Conservation (phyloP, 2,113 vertebrate genomes). For the Callionymus lyra region DNA sequence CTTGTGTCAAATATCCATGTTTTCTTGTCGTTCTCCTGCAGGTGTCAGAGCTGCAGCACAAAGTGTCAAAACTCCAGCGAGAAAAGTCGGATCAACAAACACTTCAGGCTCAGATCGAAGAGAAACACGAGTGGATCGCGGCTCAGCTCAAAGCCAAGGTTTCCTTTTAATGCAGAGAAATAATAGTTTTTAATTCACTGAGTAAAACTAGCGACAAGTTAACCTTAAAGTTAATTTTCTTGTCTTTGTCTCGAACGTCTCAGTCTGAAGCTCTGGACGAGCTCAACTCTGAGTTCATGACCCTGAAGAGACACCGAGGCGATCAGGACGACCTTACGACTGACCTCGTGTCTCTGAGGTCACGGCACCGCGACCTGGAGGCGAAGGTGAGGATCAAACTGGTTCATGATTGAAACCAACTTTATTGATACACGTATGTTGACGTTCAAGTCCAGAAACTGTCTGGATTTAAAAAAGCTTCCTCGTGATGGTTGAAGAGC, state of each 20-base stretch:
- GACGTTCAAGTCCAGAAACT: too few relatives aligned
- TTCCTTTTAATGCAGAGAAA: neutral
- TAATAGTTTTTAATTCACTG: too few relatives aligned
- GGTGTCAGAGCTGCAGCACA: conserved; percentile 43
- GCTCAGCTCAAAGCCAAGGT: conserved; percentile 67
- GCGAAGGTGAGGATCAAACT: conserved; percentile 34
- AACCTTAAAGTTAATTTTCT: too few relatives aligned
- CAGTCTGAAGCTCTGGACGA: conserved; percentile 54
- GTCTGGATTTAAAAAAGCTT: too few relatives aligned
- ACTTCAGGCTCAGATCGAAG: conserved; percentile 62
- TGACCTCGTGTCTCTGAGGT: conserved; percentile 35
- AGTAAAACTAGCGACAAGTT: too few relatives aligned
- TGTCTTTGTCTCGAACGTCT: conserved; percentile 9
- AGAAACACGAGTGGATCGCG: conserved; percentile 52
- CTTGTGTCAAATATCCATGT: too few relatives aligned
- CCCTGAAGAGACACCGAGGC: conserved; percentile 35
- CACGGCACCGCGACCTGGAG: conserved; percentile 47
- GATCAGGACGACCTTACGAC: conserved; percentile 30
- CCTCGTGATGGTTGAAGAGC: too few relatives aligned
- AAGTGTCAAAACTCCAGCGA: conserved; percentile 25
- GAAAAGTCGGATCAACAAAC: conserved; percentile 25
- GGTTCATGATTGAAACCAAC: too few relatives aligned
- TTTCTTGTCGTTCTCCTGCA: conserved; percentile 22
- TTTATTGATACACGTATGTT: too few relatives aligned
- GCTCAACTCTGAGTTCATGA: conserved; percentile 47